Evolutionary conservation across 2,797 vertebrate species (phyloP).

Genomic region (Carapus acus): DNA sequence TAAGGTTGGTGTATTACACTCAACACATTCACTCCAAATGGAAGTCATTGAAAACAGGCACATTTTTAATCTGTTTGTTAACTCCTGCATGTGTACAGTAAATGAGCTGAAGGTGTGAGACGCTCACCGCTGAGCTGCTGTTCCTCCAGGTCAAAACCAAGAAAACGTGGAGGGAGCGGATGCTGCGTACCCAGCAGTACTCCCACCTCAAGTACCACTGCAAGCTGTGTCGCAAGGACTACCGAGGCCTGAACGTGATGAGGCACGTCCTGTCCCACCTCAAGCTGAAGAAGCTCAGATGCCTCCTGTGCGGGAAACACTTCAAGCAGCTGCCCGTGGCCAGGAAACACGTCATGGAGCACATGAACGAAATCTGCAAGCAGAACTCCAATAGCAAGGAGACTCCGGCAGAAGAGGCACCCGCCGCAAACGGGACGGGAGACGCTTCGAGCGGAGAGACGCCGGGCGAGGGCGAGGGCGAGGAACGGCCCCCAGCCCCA

Average conservation of each 20-base stretch:
- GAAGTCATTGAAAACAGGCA: no score
- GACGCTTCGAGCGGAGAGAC: slow-evolving; percentile 9
- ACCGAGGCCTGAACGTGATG: slow-evolving; percentile 86
- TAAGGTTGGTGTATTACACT: slow-evolving; percentile 46
- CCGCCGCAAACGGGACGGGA: slow-evolving; percentile 45
- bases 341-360: slow-evolving; percentile 86
- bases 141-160: slow-evolving; percentile 43
- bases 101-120: no score
- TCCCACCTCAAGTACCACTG: slow-evolving; percentile 75
- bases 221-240: slow-evolving; percentile 83
- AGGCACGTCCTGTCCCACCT: slow-evolving; percentile 88
- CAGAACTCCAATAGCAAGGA: slow-evolving; percentile 28
- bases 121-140: slow-evolving; percentile 12
- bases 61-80: no score
- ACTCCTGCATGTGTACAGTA: no score
- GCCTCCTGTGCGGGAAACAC: slow-evolving; percentile 86
- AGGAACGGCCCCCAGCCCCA: background rate
- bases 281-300: slow-evolving; percentile 69
- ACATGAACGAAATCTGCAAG: slow-evolving; percentile 81
- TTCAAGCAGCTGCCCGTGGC: slow-evolving; percentile 77
- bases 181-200: slow-evolving; percentile 46
- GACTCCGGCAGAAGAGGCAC: slow-evolving; percentile 10
- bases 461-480: slow-evolving; percentile 17
- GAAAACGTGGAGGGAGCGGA: slow-evolving; percentile 45
- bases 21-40: no score